Base-by-base conservation (phyloP, 2,888 invertebrate species). In the Anoplius nigerrimus region DNA sequence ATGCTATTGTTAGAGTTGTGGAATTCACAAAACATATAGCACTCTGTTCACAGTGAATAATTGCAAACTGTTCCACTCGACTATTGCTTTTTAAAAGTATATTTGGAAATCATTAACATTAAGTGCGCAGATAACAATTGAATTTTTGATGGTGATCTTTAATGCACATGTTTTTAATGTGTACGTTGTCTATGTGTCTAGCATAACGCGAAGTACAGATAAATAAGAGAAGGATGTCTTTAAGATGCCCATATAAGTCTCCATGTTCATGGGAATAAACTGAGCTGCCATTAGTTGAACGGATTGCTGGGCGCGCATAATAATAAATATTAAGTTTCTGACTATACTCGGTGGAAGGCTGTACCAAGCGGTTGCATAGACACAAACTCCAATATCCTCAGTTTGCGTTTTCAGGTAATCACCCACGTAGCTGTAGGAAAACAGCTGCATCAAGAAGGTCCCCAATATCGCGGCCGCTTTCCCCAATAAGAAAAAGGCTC, bases 171-270 rank as follows among this genome's bases (percentile, higher is more conserved):
- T n/a, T n/a, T n/a, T n/a, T n/a, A n/a, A n/a, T n/a, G n/a, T n/a
- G n/a, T n/a, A n/a, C n/a, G n/a, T n/a, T n/a, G n/a, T 24, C 6
- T 6, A 24, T 24, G 24, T 6, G 24, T 24, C 24, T 21, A 65
- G 2, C 65, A 65, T 60, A 2, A 65, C 55, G 20, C 65, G 65
- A 21, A 68, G 22, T 21, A 68, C 65, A 13, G 60, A 68, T n/a
- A 68, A 43, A 27, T 68, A 65, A 13, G 60, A 68, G 45, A 16
- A 21, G 0, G 65, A 68, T 0, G 65, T 21, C 51, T 68, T 68
- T 13, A 68, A 13, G n/a, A 68, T 24, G 59, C 22, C 27, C 27
- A 43, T 68, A 11, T 55, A 68, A 21, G 46, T 65, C 18, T 65
- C 43, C 27, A 68, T 21, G 45, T 68, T 22, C 2, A 65, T 43